A percentile compares a stretch with the other conserved stretches of the same genome.
Evolutionary conservation across 2,113 vertebrate species (phyloP).

Genomic region (Poeciliopsis occidentalis): DNA sequence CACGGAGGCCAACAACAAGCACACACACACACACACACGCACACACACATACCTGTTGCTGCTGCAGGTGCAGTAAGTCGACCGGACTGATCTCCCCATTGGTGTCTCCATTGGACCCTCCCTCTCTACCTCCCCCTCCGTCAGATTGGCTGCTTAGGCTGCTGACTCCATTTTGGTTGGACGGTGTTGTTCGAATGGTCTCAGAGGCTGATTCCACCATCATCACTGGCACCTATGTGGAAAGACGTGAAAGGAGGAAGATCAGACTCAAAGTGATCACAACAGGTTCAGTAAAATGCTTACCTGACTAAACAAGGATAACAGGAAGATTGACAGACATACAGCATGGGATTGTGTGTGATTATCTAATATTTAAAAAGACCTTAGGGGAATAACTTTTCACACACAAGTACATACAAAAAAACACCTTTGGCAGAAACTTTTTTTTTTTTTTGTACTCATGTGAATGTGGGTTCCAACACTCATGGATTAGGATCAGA

Average conservation of each 20-base stretch:
- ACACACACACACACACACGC: no score
- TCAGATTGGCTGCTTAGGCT: conserved; percentile 93
- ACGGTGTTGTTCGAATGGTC: conserved; percentile 96
- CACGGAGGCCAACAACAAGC: no score
- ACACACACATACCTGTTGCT: no score
- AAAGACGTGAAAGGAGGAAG: conserved; percentile 10
- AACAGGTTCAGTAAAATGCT: conserved; percentile 54
- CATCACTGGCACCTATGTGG: conserved; percentile 91
- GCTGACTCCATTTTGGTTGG: conserved; percentile 96
- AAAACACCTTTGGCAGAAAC: conserved; percentile 64
- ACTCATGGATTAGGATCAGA: conserved; percentile 61
- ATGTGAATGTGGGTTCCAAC: conserved; percentile 53
- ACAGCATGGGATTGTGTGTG: conserved; percentile 41
- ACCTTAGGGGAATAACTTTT: conserved; percentile 54
- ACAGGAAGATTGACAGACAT: conserved; percentile 49
- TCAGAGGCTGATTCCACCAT: conserved; percentile 99
- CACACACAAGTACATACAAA: conserved; percentile 57
- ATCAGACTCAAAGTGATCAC: conserved; percentile 57
- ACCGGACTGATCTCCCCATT: no score
- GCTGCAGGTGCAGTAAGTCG: no score
- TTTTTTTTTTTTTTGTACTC: conserved; percentile 39
- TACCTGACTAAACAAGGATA: conserved; percentile 62
- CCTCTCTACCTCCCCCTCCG: conserved; percentile 84
- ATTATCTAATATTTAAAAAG: not conserved
- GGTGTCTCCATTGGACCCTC: conserved; percentile 80